These are phyloP conservation scores for Protonemura montana DNA, from an alignment of 2,888 invertebrate genomes.

Conservation along the genomic window DNA sequence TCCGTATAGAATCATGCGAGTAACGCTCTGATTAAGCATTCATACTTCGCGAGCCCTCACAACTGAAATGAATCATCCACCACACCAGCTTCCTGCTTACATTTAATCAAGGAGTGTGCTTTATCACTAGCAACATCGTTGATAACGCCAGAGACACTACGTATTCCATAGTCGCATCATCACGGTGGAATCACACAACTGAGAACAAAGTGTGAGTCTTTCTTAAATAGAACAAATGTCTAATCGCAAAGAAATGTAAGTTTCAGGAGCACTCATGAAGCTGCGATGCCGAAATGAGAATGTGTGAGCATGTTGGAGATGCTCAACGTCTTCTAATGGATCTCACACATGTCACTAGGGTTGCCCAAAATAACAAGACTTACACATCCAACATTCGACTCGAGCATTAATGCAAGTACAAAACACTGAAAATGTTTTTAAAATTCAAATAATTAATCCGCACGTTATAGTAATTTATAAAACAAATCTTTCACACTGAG, in stretches of 20 bases:
- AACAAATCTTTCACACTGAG: too few species aligned
- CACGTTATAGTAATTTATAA: background rate
- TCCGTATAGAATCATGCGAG: background rate
- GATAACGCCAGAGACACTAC: background rate
- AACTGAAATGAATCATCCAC: background rate
- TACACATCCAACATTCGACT: background rate
- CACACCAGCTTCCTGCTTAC: background rate
- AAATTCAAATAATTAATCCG: background rate
- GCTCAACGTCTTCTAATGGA: background rate
- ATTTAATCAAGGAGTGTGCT: background rate
- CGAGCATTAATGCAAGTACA: background rate
- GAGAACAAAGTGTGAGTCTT: background rate
- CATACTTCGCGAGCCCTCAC: background rate
- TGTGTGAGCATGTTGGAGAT: background rate
- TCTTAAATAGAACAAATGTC: background rate
- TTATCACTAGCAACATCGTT: background rate
- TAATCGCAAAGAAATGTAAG: background rate
- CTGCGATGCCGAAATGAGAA: slow-evolving; percentile 7
- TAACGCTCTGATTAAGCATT: background rate
- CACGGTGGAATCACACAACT: background rate
- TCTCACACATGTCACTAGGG: slow-evolving; percentile 12
- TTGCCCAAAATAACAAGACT: background rate
- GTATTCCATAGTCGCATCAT: background rate
- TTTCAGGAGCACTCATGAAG: background rate
- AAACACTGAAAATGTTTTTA: too few species aligned